A percentile compares a stretch with the other conserved stretches of the same genome.
Conservation (phyloP, 2,113 vertebrate species). For the Psophia crepitans region DNA sequence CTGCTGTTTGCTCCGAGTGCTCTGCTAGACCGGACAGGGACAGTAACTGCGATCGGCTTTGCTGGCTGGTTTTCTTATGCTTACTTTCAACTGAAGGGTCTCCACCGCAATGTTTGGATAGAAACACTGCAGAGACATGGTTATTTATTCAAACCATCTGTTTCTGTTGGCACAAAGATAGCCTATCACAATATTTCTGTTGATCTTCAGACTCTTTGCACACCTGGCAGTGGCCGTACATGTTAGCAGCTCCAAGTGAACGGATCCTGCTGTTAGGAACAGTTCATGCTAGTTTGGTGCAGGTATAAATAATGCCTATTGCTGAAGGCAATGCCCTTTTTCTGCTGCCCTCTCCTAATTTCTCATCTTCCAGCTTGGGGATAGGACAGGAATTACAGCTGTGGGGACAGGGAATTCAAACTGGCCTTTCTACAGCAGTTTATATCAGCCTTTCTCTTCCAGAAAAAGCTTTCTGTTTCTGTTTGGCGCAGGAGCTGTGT, state of each 20-base stretch:
- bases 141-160: neutral
- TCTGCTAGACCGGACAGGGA: neutral
- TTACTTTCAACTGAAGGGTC: neutral
- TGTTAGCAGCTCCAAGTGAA: neutral
- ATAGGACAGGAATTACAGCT: neutral
- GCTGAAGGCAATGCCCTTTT: neutral
- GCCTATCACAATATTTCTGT: neutral
- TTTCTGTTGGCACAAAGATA: neutral
- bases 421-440: neutral
- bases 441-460: neutral
- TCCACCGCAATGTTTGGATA: neutral
- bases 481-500: neutral
- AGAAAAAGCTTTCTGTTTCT: neutral
- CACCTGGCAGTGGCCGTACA: neutral
- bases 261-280: neutral
- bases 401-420: neutral
- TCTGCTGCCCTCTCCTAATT: neutral
- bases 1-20: neutral
- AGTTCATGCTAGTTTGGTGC: rapidly evolving
- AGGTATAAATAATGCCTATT: neutral
- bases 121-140: neutral
- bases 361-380: neutral
- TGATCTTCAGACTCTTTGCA: neutral
- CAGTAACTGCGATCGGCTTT: neutral
- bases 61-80: neutral